Conservation (phyloP, 2,888 invertebrate species). For the Cheilosia variabilis region DNA sequence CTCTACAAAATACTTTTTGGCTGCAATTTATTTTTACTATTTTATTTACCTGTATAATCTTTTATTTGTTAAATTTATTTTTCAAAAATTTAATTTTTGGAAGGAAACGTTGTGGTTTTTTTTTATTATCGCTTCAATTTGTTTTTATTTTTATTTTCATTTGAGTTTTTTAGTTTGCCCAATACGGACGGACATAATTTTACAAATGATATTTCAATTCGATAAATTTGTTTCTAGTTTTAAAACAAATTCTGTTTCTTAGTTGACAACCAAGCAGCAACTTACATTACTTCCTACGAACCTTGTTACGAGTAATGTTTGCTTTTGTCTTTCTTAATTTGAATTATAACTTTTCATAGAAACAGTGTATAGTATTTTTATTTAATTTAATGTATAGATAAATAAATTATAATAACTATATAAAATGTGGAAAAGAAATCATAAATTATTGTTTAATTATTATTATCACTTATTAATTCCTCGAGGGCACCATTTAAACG, state of each 20-base stretch:
- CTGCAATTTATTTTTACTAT: constrained; percentile 39
- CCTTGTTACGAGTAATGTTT: constrained; percentile 39
- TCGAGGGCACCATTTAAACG: constrained; percentile 82
- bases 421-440: constrained; percentile 60
- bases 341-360: constrained; percentile 47
- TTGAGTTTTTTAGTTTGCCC: constrained; percentile 51
- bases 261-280: constrained; percentile 45
- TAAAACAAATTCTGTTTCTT: constrained; percentile 38
- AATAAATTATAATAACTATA: constrained; percentile 56
- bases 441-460: constrained; percentile 79
- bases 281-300: constrained; percentile 23
- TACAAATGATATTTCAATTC: constrained; percentile 23
- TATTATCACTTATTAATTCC: constrained; percentile 81
- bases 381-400: constrained; percentile 1
- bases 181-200: constrained; percentile 66
- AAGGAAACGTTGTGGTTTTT: constrained; percentile 66
- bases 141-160: constrained; percentile 24
- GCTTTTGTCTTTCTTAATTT: constrained; percentile 8
- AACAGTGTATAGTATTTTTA: constrained; percentile 24
- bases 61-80: constrained; percentile 32
- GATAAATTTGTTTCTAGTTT: constrained; percentile 1
- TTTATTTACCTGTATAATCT: constrained; percentile 56
- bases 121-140: constrained; percentile 61
- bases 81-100: constrained; percentile 62
- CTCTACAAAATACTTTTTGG: constrained; percentile 71